Evolutionary conservation across 2,113 vertebrate species (phyloP), one percentile per base, ranked within the genome.

Genomic region (Gobiocypris rarus): DNA sequence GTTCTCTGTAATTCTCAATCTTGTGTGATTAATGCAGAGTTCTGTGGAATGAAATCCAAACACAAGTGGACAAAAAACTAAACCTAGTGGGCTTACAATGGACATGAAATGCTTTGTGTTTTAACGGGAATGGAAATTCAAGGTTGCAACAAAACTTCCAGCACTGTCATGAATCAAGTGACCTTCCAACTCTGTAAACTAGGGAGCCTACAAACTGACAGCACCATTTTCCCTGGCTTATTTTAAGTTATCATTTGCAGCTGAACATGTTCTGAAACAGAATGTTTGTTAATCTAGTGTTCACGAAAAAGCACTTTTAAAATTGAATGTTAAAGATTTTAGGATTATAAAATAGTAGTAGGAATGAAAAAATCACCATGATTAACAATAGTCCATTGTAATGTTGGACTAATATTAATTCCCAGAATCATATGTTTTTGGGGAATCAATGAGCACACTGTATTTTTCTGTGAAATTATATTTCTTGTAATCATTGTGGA

Each of bases 11-110:
- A 84, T 70, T 58, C 63, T 84, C 75, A 70, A 67, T 78, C 63
- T 84, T 75, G 70, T 70, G 75, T 78, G 61, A 84, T 79, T 78
- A 84, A 79, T 70, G 63, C 15, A 78, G 50, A 70, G 75, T 58
- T 41, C 45, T 78, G 28, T 70, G 59, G 22, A 84, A 43, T 22
- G 38, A 26, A 74, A 28, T n/a, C n/a, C 22, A 59, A 83, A 70
- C 11, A 41, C 48, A 54, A 65, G 2, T 56, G 74, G 74, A 41
- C 31, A 59, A 59, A n/a, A 73, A 45, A 45, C 59, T 34, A 38
- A 59, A 76, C 59, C 54, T 52, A 83, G 28, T 38, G 38, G 34
- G 26, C 71, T 69, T 61, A 83, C 28, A 63, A 2, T 76, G 19
- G 28, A 22, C 7, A 28, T 76, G 7, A 65, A 50, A 28, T 26